These are phyloP conservation scores for Takifugu bimaculatus DNA, from an alignment of 2,113 vertebrate species.

Conservation along the genomic window DNA sequence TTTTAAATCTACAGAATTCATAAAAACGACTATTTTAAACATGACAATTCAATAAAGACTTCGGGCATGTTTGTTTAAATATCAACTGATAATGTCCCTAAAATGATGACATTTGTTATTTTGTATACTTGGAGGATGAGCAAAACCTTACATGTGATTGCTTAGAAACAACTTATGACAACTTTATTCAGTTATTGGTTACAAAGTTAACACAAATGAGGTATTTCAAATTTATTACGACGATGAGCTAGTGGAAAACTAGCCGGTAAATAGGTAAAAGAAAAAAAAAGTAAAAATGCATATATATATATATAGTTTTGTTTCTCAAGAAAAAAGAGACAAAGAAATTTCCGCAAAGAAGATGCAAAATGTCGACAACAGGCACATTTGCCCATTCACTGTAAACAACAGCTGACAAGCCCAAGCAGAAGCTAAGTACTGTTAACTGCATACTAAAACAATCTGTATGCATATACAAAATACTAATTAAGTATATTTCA, in stretches of 20 bases:
- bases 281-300: too few species aligned
- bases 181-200: too few species aligned
- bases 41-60: background rate
- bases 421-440: constrained; percentile 13
- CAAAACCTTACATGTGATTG: too few species aligned
- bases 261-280: constrained; percentile 8
- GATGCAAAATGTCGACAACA: constrained; percentile 6
- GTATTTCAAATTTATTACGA: too few species aligned
- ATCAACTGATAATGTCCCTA: too few species aligned
- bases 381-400: constrained; percentile 34
- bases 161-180: too few species aligned
- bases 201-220: too few species aligned
- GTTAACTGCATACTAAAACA: background rate
- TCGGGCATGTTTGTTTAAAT: too few species aligned
- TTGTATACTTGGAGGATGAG: too few species aligned
- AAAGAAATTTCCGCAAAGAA: constrained; percentile 23
- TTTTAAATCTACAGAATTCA: background rate
- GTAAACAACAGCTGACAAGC: constrained; percentile 60
- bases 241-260: constrained; percentile 4
- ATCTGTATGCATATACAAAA: constrained; percentile 28
- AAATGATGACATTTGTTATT: too few species aligned
- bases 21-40: background rate
- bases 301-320: too few species aligned
- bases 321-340: constrained; percentile 3
- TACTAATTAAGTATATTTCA: constrained; percentile 11